Conservation (phyloP, 2,888 invertebrate species). For the Habrosyne pyritoides region DNA sequence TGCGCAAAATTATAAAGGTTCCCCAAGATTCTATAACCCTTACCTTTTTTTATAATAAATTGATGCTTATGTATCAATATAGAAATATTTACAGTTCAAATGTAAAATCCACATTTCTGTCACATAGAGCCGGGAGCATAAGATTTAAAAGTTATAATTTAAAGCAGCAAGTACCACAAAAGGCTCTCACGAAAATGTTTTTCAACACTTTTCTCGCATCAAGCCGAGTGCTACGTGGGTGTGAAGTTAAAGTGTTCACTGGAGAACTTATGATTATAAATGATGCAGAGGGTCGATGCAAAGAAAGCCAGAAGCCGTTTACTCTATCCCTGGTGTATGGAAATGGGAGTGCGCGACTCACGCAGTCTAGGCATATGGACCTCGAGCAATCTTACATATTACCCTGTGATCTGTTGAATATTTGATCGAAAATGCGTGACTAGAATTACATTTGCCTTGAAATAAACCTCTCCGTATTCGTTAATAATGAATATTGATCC, state of each 20-base stretch:
- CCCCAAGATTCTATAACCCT: slow-evolving; percentile 14
- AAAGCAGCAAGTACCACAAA: slow-evolving; percentile 46
- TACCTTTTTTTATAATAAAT: too few relatives aligned
- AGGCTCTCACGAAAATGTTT: slow-evolving; percentile 48
- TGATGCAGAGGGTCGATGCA: slow-evolving; percentile 59
- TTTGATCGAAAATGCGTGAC: slow-evolving; percentile 44
- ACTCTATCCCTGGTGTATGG: slow-evolving; percentile 40
- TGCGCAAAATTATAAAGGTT: slow-evolving; percentile 25
- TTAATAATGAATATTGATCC: not conserved
- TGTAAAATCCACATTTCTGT: not conserved
- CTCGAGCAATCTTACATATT: slow-evolving; percentile 46
- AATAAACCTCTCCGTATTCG: slow-evolving; percentile 13
- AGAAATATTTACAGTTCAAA: not conserved
- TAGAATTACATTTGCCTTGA: slow-evolving; percentile 34
- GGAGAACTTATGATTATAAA: slow-evolving; percentile 69
- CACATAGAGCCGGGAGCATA: slow-evolving; percentile 2
- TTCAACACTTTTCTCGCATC: slow-evolving; percentile 44
- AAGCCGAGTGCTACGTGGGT: slow-evolving; percentile 55
- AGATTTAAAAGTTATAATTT: slow-evolving; percentile 42
- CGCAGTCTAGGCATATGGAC: slow-evolving; percentile 32
- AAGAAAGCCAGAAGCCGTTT: slow-evolving; percentile 38
- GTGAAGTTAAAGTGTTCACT: slow-evolving; percentile 61
- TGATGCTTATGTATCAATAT: slow-evolving; percentile 7
- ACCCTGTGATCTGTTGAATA: slow-evolving; percentile 49
- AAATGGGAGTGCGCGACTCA: slow-evolving; percentile 41